A percentile compares a stretch with the other conserved stretches of the same genome.
These are phyloP conservation scores for Galaxias olidus DNA, from an alignment of 2,797 vertebrate genomes.

Conservation along the genomic window DNA sequence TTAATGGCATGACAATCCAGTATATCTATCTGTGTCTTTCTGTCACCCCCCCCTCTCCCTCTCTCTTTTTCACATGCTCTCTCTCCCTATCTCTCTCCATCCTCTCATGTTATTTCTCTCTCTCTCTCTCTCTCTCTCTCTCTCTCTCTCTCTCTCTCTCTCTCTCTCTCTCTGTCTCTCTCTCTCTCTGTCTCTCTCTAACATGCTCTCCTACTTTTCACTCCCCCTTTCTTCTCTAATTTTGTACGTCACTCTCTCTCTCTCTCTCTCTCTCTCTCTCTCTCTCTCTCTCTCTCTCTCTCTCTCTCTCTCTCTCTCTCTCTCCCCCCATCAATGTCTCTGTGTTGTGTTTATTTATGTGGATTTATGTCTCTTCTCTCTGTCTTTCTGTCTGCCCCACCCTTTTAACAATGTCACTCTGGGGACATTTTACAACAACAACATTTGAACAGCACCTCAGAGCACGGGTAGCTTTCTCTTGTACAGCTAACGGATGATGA, in stretches of 20 bases:
- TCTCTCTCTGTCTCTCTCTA: slow-evolving; percentile 6
- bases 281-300: too few species aligned
- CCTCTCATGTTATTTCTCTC: background rate
- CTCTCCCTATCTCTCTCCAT: too few species aligned
- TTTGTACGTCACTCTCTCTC: too few species aligned
- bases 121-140: background rate
- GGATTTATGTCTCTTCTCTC: too few species aligned
- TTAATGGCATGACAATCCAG: too few species aligned
- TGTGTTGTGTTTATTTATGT: too few species aligned
- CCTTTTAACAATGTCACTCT: too few species aligned
- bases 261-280: background rate
- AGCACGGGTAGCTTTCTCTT: slow-evolving; percentile 5
- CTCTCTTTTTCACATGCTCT: slow-evolving; percentile 10
- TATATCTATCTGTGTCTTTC: background rate
- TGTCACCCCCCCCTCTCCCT: background rate
- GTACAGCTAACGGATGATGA: slow-evolving; percentile 8
- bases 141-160: background rate
- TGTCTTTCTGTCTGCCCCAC: background rate
- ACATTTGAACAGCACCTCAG: slow-evolving; percentile 31
- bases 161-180: slow-evolving; percentile 12
- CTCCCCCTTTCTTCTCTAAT: background rate
- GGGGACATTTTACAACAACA: too few species aligned
- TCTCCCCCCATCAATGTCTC: background rate
- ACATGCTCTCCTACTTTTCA: background rate
- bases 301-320: background rate